These are phyloP conservation scores for Plotosus lineatus DNA, from an alignment of 2,113 vertebrate species.

Conservation along the genomic window DNA sequence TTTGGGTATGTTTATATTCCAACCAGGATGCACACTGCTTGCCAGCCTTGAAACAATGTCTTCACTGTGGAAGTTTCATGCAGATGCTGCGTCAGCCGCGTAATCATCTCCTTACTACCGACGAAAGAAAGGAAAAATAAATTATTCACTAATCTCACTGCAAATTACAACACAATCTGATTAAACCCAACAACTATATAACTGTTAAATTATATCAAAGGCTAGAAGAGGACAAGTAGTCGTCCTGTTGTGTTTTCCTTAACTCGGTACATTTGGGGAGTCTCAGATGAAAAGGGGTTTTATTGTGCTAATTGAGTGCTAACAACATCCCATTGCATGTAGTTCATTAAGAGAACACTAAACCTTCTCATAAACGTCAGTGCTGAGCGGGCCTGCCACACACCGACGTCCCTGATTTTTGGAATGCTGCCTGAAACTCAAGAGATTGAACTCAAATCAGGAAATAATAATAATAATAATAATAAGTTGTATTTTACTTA, in stretches of 20 bases:
- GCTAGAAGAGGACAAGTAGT: constrained; percentile 18
- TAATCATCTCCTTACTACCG: constrained; percentile 48
- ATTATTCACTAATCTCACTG: constrained; percentile 13
- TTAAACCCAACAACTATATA: background rate
- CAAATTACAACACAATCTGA: constrained; percentile 1
- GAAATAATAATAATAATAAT: constrained; percentile 2
- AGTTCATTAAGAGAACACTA: constrained; percentile 59
- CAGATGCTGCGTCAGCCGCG: constrained; percentile 44
- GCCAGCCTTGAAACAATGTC: constrained; percentile 34
- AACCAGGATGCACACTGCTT: constrained; percentile 57
- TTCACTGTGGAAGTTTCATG: constrained; percentile 43
- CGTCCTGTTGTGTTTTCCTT: constrained; percentile 30
- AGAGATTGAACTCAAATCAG: constrained; percentile 7
- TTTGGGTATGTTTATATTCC: constrained; percentile 61
- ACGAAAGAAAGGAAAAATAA: constrained; percentile 21
- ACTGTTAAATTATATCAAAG: background rate
- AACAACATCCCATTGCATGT: constrained; percentile 65
- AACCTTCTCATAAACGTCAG: constrained; percentile 69
- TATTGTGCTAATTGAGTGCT: constrained; percentile 65
- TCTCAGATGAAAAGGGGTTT: constrained; percentile 52
- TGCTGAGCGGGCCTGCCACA: constrained; percentile 51
- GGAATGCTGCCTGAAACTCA: constrained; percentile 6
- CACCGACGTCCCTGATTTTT: constrained; percentile 39
- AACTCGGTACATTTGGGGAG: constrained; percentile 3
- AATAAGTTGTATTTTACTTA: background rate